phyloP scores from a whole-genome alignment of 2,888 invertebrate genomes.

The Ditylenchus weischeri region DNA sequence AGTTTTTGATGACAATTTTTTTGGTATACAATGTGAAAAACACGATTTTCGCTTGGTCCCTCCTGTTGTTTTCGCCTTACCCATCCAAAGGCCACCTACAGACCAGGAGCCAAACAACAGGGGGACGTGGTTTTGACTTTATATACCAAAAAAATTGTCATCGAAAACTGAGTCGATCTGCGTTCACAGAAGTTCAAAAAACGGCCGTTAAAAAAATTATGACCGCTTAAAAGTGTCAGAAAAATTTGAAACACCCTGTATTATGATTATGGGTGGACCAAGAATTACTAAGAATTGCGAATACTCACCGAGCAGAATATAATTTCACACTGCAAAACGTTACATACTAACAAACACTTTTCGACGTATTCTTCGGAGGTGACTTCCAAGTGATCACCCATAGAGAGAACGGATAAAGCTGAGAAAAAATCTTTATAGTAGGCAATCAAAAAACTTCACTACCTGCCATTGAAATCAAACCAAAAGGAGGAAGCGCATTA shows the following conservation, averaged over 20 bases:
- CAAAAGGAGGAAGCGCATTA: conserved; percentile 39
- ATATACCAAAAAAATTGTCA: too few relatives aligned
- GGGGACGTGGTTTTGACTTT: too few relatives aligned
- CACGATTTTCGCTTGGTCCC: too few relatives aligned
- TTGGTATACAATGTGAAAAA: too few relatives aligned
- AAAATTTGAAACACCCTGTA: conserved; percentile 5
- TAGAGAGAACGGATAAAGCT: conserved; percentile 11
- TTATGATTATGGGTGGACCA: neutral
- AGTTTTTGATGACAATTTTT: too few relatives aligned
- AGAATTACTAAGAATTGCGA: neutral
- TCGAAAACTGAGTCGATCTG: too few relatives aligned
- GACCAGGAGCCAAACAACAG: too few relatives aligned
- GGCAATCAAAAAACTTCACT: neutral
- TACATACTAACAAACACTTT: conserved; percentile 16
- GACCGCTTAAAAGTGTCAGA: too few relatives aligned
- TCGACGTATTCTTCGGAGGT: neutral
- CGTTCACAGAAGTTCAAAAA: too few relatives aligned
- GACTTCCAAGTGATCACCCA: conserved; percentile 6
- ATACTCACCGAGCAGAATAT: conserved; percentile 38
- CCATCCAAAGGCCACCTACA: too few relatives aligned
- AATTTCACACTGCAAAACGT: conserved; percentile 43
- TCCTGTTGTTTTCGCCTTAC: too few relatives aligned
- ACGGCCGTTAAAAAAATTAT: too few relatives aligned
- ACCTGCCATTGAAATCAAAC: conserved; percentile 45
- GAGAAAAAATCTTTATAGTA: neutral